phyloP scores from a whole-genome alignment of 2,797 vertebrate species.

The Lutjanus argentimaculatus region DNA sequence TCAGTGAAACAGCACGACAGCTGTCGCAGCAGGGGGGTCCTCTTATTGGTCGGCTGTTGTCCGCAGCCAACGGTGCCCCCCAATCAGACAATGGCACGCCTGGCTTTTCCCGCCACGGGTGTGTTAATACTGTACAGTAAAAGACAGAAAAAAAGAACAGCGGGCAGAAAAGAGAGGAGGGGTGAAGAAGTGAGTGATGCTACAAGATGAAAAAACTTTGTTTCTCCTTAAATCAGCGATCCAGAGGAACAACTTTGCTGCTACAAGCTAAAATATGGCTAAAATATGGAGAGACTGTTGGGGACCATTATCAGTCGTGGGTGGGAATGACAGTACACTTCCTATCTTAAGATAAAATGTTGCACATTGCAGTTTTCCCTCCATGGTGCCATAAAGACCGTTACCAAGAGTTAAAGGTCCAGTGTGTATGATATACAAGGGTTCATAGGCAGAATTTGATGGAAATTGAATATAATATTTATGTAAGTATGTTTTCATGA shows the following conservation, averaged over 20 bases:
- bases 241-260: background rate
- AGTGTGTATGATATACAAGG: too few relatives aligned
- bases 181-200: background rate
- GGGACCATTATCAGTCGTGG: conserved; percentile 11
- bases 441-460: too few relatives aligned
- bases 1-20: conserved; percentile 69
- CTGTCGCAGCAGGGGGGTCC: conserved; percentile 56
- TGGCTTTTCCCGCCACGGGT: conserved; percentile 65
- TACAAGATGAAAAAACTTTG: conserved; percentile 7
- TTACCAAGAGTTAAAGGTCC: background rate
- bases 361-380: conserved; percentile 44
- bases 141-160: conserved; percentile 13
- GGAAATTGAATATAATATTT: too few relatives aligned
- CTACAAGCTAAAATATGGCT: background rate
- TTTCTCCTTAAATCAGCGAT: background rate
- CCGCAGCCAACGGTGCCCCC: conserved; percentile 35
- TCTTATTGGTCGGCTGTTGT: conserved; percentile 69
- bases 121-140: conserved; percentile 56
- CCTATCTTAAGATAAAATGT: conserved; percentile 22
- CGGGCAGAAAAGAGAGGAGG: background rate
- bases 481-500: too few relatives aligned
- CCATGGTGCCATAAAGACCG: background rate
- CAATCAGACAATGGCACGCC: conserved; percentile 65
- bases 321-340: background rate
- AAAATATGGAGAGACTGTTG: background rate